These are phyloP conservation scores for Oceanodroma tethys DNA, from an alignment of 2,113 vertebrate genomes.

Conservation along the genomic window DNA sequence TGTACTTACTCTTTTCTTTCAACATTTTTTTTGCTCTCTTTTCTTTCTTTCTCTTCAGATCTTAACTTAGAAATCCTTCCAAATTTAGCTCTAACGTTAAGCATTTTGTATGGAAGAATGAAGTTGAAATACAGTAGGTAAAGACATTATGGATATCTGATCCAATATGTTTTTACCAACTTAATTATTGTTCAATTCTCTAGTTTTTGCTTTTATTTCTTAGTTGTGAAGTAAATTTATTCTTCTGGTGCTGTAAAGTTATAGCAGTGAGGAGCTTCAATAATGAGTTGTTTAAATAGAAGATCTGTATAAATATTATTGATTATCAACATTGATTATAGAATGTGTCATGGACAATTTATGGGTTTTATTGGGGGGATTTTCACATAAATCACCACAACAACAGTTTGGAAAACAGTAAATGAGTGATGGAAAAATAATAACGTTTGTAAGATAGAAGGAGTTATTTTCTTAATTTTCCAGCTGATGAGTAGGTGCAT, in stretches of 20 bases:
- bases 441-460: background rate
- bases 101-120: background rate
- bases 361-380: background rate
- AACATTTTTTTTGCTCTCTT: background rate
- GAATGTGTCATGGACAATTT: background rate
- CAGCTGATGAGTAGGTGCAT: background rate
- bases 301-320: background rate
- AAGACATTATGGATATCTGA: background rate
- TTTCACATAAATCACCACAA: background rate
- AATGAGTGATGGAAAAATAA: background rate
- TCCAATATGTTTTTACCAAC: background rate
- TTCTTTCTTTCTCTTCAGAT: background rate
- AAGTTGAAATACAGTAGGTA: background rate
- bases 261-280: background rate
- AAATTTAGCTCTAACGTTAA: background rate
- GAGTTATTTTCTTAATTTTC: background rate
- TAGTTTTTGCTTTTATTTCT: background rate
- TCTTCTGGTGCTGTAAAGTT: background rate
- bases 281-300: background rate
- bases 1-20: background rate
- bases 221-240: background rate
- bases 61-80: background rate
- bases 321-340: background rate
- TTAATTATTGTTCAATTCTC: background rate
- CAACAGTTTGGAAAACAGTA: background rate